These are phyloP conservation scores for Okamejei kenojei DNA, from an alignment of 2,797 vertebrate genomes.

Conservation along the genomic window DNA sequence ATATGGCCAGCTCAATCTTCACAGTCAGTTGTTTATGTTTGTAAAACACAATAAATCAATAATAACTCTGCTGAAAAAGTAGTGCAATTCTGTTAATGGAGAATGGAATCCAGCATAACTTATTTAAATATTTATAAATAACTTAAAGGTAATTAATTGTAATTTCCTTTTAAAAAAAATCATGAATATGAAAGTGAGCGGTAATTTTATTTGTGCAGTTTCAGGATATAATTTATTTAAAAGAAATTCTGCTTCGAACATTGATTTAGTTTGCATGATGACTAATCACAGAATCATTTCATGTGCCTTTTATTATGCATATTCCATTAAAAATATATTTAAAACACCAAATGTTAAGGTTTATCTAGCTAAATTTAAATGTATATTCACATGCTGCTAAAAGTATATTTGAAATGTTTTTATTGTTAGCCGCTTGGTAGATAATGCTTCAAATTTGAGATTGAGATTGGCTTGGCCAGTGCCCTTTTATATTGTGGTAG, in stretches of 20 bases:
- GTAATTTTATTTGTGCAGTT: background rate
- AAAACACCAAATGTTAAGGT: background rate
- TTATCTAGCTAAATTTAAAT: background rate
- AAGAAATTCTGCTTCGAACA: background rate
- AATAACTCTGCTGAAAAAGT: slow-evolving; percentile 1
- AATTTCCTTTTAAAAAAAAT: background rate
- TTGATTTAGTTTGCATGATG: background rate
- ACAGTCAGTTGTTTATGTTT: background rate
- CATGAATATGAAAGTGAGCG: background rate
- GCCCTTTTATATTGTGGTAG: background rate
- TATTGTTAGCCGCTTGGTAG: background rate
- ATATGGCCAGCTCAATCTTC: background rate
- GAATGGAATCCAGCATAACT: background rate
- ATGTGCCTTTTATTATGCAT: background rate
- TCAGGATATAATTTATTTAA: background rate
- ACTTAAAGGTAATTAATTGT: background rate
- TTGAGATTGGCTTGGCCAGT: background rate
- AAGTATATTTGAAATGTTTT: background rate
- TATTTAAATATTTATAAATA: slow-evolving; percentile 6
- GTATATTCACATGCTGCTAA: background rate
- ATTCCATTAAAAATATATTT: background rate
- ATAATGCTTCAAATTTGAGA: background rate
- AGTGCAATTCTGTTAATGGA: background rate
- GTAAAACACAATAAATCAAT: background rate
- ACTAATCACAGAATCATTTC: background rate